Base-by-base conservation (phyloP, 2,888 invertebrate genomes). In the Horisme vitalbata region DNA sequence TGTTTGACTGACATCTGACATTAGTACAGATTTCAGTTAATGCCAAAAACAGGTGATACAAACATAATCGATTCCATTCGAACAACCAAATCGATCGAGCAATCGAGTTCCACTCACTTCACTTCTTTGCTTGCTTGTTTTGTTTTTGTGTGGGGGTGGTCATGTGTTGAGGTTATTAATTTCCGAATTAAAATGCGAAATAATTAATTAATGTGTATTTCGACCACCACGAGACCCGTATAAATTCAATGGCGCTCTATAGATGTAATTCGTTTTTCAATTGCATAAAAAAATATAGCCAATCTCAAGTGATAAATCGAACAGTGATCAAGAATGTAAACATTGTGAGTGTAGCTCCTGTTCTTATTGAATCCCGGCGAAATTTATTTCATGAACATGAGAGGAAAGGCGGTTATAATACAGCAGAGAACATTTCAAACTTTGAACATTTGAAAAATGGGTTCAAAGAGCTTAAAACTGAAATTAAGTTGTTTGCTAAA, bases 401-500 rank as follows among this genome's bases (percentile, higher is more conserved):
- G 57, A 89, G 90, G 49, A 93, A 93, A 83, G 91, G 91, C 32
- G 93, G 93, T 15, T 94, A 93, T 64, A 75, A 87, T 36, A 83
- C 79, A 2, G 58, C 68, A 45, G 68, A 82, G 44, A 70, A 80
- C 34, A 66, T 88, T 24, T 79, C 91, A 2, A 84, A 81, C 51
- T 86, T 90, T 28, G 79, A 93, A 57, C 84, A 92, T 45, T 75
- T 95, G 21, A 84, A 92, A 35, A 86, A 92, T 49, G 96, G 95
- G 0, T 80, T 93, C 8, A 91, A 91, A 52, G 92, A 93, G 61
- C 67, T 96, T 0, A 93, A 93, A 66, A 51, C 84, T 3, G 96
- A 96, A 84, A 82, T 94, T 0, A 80, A 86, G 28, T 59, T 95
- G 20, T 94, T 93, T 84, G 83, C 83, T 21, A 71, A 93, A 54